Evolutionary conservation across 92 coral and sea anemone species (phyloP), one percentile per base, ranked within the genome.

Genomic region (Epizoanthus stellaris): DNA sequence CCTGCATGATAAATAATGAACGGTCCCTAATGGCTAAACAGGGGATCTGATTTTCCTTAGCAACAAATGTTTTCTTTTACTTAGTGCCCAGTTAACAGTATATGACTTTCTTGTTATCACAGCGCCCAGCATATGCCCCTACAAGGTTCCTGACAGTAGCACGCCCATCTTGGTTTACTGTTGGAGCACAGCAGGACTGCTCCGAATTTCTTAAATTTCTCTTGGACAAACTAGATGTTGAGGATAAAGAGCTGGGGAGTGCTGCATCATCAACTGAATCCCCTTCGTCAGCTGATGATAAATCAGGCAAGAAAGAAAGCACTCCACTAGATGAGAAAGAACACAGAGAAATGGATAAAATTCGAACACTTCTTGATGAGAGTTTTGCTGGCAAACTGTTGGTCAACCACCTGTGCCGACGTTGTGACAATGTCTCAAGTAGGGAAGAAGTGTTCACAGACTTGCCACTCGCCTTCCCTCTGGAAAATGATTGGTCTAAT

Each of bases 141-240:
- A 77, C 95, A 56, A 95, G 85, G 87, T 96, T 96, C 81, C 95
- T 95, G 59, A 87, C 91, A 11, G 93, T 87, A 6, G 95, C 99
- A 13, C 90, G 99, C n/a, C 99, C 99, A 14, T 95, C 99, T 15
- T 96, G 99, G 99, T 96, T 96, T 85, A 85, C 97, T 0, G 89
- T 95, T 45, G 98, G 99, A 7, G 90, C 99, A 16, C 99, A 96
- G 75, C 99, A 96, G 80, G 99, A 96, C 47, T 96, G 99, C 80
- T 96, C 96, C 10, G 99, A 96, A 59, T 96, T 96, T 76, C 93
- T 96, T 20, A 95, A 96, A 81, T 96, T 87, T 57, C 90, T 96
- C 20, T 89, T 96, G 84, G 99, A 96, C 87, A 94, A 90, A 63
- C 60, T 94, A 12, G 95, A 95, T 59, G 93, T 89, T 19, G 99